Conservation (phyloP, 35 echinoderm and acorn worm genomes). For the Holothuria glaberrima region DNA sequence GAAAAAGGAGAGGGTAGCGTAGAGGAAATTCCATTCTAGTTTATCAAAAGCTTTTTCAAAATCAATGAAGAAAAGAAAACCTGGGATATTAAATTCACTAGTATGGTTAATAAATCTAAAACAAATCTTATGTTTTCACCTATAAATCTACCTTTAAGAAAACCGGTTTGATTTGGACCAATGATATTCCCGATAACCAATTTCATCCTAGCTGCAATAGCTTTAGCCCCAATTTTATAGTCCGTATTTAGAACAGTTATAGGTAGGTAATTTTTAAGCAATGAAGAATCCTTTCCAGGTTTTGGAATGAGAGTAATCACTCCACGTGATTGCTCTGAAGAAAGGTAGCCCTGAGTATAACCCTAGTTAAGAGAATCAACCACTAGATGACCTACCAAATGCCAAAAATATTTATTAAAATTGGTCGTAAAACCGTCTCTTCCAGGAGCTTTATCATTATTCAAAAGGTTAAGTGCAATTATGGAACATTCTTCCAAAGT, state of each 20-base stretch:
- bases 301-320: constrained; percentile 23
- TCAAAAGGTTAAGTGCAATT: neutral
- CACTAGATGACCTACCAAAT: neutral
- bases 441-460: constrained; percentile 11
- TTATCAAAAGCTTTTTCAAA: neutral
- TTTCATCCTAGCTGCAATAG: neutral
- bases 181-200: neutral
- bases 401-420: neutral
- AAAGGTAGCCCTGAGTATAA: neutral
- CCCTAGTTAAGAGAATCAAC: neutral
- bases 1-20: neutral
- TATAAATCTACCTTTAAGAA: constrained; percentile 22
- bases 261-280: neutral
- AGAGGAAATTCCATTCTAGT: neutral
- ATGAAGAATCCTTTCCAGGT: neutral
- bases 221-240: constrained; percentile 28
- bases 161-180: constrained; percentile 12
- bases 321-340: neutral
- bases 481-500: too few relatives aligned
- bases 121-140: constrained; percentile 16
- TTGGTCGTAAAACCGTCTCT: neutral
- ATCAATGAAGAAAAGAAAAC: neutral
- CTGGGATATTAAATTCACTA: neutral
- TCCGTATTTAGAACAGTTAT: neutral
- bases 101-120: constrained; percentile 8